Conservation (phyloP, 1,140 invertebrate species). For the Holcopasites calliopsidis region DNA sequence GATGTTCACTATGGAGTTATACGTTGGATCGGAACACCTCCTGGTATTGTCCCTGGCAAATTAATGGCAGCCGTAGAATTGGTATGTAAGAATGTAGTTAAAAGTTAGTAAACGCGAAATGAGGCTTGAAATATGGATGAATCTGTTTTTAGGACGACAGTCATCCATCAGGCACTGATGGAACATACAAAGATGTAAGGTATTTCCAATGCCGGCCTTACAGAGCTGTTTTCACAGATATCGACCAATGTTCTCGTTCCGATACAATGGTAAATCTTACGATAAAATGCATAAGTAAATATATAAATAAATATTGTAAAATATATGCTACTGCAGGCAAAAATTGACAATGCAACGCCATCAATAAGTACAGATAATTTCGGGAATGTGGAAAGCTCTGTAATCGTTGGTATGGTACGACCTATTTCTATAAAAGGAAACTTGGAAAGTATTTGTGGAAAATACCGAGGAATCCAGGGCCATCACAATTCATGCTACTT, state of each 20-base stretch:
- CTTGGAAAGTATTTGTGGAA: constrained; percentile 85
- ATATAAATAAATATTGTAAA: no score
- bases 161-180: constrained; percentile 85
- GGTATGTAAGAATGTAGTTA: constrained; percentile 74
- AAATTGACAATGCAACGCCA: constrained; percentile 60
- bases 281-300: no score
- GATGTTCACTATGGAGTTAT: constrained; percentile 88
- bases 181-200: constrained; percentile 85
- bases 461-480: constrained; percentile 95
- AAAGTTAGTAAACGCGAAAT: not conserved
- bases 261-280: constrained; percentile 84
- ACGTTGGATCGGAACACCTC: constrained; percentile 89
- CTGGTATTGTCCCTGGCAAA: constrained; percentile 76
- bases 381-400: constrained; percentile 86
- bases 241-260: constrained; percentile 88
- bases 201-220: constrained; percentile 87
- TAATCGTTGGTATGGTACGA: constrained; percentile 88
- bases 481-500: constrained; percentile 99
- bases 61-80: constrained; percentile 85
- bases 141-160: constrained; percentile 80
- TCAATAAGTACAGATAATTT: constrained; percentile 72
- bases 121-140: not conserved
- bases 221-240: constrained; percentile 88
- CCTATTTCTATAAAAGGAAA: constrained; percentile 86
- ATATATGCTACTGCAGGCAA: constrained; percentile 47